Conservation (phyloP, 2,797 vertebrate genomes). For the Distichodus sexfasciatus region DNA sequence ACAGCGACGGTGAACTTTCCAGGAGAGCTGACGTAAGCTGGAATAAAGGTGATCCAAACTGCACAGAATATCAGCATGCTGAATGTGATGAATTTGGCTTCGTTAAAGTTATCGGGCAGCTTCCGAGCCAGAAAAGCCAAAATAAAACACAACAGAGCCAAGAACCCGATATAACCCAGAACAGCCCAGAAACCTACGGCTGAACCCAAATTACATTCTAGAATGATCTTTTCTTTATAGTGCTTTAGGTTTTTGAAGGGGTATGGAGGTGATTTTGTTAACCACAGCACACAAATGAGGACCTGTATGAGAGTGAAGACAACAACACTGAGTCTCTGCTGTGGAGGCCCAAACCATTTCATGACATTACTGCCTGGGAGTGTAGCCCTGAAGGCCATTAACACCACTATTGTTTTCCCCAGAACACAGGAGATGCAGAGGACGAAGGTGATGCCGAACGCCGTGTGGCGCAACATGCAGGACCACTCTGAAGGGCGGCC, state of each 20-base stretch:
- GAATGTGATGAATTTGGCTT: slow-evolving; percentile 43
- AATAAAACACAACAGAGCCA: slow-evolving; percentile 40
- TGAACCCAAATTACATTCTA: slow-evolving; percentile 38
- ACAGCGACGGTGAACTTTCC: slow-evolving; percentile 40
- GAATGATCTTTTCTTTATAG: slow-evolving; percentile 37
- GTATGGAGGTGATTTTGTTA: slow-evolving; percentile 40
- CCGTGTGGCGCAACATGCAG: slow-evolving; percentile 38
- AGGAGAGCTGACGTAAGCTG: slow-evolving; percentile 32
- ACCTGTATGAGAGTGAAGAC: slow-evolving; percentile 39
- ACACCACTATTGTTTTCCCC: slow-evolving; percentile 32
- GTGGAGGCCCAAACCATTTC: slow-evolving; percentile 48
- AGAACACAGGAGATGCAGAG: slow-evolving; percentile 40
- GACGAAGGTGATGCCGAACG: slow-evolving; percentile 35
- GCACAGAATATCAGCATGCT: slow-evolving; percentile 46
- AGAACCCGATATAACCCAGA: slow-evolving; percentile 39
- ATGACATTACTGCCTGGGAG: slow-evolving; percentile 46
- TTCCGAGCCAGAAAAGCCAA: slow-evolving; percentile 39
- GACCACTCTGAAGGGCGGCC: slow-evolving; percentile 38
- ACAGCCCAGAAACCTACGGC: slow-evolving; percentile 39
- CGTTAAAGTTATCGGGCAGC: slow-evolving; percentile 39
- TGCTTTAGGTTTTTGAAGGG: slow-evolving; percentile 30
- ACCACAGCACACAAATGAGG: slow-evolving; percentile 38
- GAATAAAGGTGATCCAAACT: slow-evolving; percentile 34
- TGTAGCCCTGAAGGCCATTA: slow-evolving; percentile 44
- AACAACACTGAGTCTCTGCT: slow-evolving; percentile 46